A percentile compares a stretch with the other conserved stretches of the same genome.
phyloP scores from a whole-genome alignment of 2,113 vertebrate species.

The Proterorhinus semilunaris region DNA sequence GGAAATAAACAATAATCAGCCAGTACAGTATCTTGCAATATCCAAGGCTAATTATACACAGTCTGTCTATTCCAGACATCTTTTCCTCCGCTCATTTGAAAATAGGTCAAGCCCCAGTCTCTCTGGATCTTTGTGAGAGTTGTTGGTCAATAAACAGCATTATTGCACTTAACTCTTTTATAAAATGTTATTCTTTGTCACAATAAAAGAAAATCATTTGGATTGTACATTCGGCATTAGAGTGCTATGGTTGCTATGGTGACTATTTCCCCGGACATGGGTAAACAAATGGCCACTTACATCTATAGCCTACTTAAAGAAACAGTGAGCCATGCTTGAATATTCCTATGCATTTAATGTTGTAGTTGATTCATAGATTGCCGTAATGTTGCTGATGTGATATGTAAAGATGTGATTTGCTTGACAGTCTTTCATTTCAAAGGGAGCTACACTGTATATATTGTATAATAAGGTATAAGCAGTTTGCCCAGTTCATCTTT shows the following conservation, averaged over 20 bases:
- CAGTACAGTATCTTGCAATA: not conserved
- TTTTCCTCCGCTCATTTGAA: constrained; percentile 1
- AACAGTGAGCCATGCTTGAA: not conserved
- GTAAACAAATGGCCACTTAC: not conserved
- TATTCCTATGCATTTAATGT: not conserved
- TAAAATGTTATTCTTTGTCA: not conserved
- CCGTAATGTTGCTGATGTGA: not conserved
- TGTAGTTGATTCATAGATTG: not conserved
- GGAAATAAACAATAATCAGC: not conserved
- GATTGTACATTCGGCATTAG: not conserved
- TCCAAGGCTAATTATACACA: not conserved
- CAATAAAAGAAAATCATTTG: constrained; percentile 10
- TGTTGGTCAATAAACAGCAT: not conserved
- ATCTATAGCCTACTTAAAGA: not conserved
- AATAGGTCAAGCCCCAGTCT: not conserved
- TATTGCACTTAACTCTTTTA: too few species aligned
- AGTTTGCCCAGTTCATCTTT: constrained; percentile 21
- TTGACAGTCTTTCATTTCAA: not conserved
- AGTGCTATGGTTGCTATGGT: constrained; percentile 1
- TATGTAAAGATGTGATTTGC: not conserved
- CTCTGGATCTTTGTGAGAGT: not conserved
- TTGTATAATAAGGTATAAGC: constrained; percentile 8
- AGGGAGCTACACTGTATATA: not conserved
- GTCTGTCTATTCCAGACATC: not conserved
- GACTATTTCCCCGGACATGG: not conserved